Base-by-base conservation (phyloP, 1,140 invertebrate species). In the Procambarus virginalis region DNA sequence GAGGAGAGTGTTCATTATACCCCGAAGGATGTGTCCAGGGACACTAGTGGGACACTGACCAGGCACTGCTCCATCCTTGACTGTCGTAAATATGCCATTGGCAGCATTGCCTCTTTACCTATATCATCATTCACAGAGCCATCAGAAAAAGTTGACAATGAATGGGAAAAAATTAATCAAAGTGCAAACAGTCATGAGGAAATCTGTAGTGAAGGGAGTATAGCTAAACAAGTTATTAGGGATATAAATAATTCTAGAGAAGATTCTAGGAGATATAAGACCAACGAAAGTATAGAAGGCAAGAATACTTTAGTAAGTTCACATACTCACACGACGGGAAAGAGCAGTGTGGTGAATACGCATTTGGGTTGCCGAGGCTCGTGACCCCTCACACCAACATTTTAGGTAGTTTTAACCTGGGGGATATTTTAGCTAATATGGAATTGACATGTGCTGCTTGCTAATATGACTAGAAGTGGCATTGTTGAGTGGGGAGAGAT, bases 1-100 rank as follows among this genome's bases (percentile, higher is more conserved):
- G 89, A 89, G 89, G 83, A 87, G 77, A 89, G 68, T 45, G 58
- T 68, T n/a, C 76, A 76, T 49, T 51, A 79, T 73, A 68, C 20
- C 89, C 86, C 46, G 1, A 51, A 60, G 46, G 79, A 68, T 12
- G 12, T 68, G 68, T 48, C 87, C 8, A 77, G 75, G 73, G 87
- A 89, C 8, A 3, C 88, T 12, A 20, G 73, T 2, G 88, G 76
- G n/a, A 48, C 58, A n/a, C 58, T 84, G 3, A 22, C 88, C 2
- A 60, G 88, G 45, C 81, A 77, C 81, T 89, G 88, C 73, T 89
- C 81, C 58, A 48, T 89, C 45, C 88, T 89, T 1, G 88, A 89
- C 81, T 89, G 88, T 58, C 81, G 88, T 2, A 89, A 76, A 22
- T 89, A 89, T 49, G 76, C 34, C 45, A 78, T 17, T 75, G 82